phyloP scores from a whole-genome alignment of 1,140 invertebrate species.

The Brachionus rotundiformis region DNA sequence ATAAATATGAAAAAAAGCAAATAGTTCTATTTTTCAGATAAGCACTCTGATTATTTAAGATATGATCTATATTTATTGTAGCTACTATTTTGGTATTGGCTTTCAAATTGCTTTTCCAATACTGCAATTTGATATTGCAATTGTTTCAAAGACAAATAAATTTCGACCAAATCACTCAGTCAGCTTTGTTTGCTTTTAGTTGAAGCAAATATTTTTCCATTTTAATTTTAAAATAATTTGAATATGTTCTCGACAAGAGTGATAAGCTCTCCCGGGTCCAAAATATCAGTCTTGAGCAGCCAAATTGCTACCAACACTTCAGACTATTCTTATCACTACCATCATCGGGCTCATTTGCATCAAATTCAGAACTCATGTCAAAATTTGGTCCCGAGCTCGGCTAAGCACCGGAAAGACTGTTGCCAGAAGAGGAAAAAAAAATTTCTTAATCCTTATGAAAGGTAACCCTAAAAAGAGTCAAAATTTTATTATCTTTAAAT shows the following conservation, averaged over 20 bases:
- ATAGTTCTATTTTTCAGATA: not conserved
- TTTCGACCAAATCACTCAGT: not conserved
- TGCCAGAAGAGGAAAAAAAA: slow-evolving; percentile 40
- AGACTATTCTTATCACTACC: not conserved
- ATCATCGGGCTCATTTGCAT: slow-evolving; percentile 21
- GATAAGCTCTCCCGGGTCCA: slow-evolving; percentile 15
- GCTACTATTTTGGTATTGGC: not conserved
- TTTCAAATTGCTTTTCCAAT: not conserved
- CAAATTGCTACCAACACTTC: not conserved
- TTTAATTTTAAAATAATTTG: not conserved
- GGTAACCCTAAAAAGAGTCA: not conserved
- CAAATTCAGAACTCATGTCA: slow-evolving; percentile 22
- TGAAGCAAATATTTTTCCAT: not conserved
- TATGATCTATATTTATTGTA: not conserved
- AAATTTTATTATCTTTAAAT: no score
- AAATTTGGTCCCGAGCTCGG: not conserved
- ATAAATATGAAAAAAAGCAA: not conserved
- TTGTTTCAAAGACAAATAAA: slow-evolving; percentile 39
- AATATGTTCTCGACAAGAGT: slow-evolving; percentile 10
- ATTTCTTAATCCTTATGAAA: slow-evolving; percentile 14
- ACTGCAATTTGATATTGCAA: slow-evolving; percentile 12
- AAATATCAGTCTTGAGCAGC: not conserved
- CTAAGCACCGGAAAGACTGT: slow-evolving; percentile 33
- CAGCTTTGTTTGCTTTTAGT: not conserved
- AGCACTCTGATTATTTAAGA: not conserved